Base-by-base conservation (phyloP, 2,113 vertebrate species). In the Excalfactoria chinensis region DNA sequence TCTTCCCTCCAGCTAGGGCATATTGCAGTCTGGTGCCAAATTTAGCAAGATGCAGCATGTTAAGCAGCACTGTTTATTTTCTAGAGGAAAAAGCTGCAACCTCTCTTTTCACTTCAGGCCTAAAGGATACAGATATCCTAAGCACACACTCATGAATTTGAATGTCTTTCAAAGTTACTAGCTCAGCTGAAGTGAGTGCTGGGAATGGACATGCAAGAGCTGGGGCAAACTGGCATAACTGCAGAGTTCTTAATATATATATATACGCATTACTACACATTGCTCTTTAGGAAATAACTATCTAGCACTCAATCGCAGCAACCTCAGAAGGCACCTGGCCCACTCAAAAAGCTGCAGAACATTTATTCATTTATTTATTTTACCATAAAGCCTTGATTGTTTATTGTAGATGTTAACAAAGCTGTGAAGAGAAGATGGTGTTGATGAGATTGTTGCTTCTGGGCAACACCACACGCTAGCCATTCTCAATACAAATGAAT, bases 401-500 rank as follows among this genome's bases (percentile, higher is more conserved):
- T 90, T 77, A 84, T 62, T 84, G 88, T 71, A 85, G 86, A 93
- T 86, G 93, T 88, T 96, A 96, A 95, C 75, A 92, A 95, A 95
- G 90, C 94, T 93, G 78, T 79, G 78, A 95, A 93, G 32, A 91
- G 73, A 94, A 86, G 87, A 78, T 30, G n/a, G 76, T 81, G 79
- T 83, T 92, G 89, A 70, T 94, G 93, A 84, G 89, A 91, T 93
- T 85, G 85, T 94, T 91, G 89, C 91, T 95, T 90, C 89, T 96
- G 81, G 95, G 91, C 93, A 96, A 11, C 60, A 48, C 35, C 49
- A 26, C 86, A 40, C 68, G 43, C n/a, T 53, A 89, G 75, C 79
- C 64, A 62, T 92, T 92, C 86, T 88, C 93, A 95, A 92, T 85
- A 69, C 64, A 82, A 96, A 94, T 4, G 74, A 90, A 93, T 62